Evolutionary conservation across 2,888 invertebrate species (phyloP).

Genomic region (Hermaeophaga mercurialis): DNA sequence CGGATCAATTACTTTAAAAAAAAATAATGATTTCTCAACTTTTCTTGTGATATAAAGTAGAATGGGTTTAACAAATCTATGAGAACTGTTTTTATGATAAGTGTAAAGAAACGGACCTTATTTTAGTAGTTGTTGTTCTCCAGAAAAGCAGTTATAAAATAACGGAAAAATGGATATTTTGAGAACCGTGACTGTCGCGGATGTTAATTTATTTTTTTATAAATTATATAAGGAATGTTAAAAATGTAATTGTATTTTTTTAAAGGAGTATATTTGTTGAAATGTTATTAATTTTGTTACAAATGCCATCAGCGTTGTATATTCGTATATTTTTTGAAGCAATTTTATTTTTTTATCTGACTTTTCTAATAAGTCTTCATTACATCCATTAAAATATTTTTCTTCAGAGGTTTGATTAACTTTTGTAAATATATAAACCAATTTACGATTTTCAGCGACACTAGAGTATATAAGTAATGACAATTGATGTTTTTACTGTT

Average conservation of each 20-base stretch:
- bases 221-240: constrained; percentile 33
- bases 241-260: constrained; percentile 32
- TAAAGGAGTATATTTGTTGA: constrained; percentile 28
- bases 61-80: too few relatives aligned
- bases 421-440: too few relatives aligned
- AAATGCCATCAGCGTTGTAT: constrained; percentile 25
- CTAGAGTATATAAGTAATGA: too few relatives aligned
- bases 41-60: constrained; percentile 20
- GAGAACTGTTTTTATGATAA: too few relatives aligned
- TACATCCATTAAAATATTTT: too few relatives aligned
- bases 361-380: not conserved
- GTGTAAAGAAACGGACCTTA: too few relatives aligned
- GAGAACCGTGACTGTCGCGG: constrained; percentile 19
- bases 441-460: too few relatives aligned
- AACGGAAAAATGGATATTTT: not conserved
- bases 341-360: constrained; percentile 23
- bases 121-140: too few relatives aligned
- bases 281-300: constrained; percentile 29
- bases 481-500: too few relatives aligned
- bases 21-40: not conserved
- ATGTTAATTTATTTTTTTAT: constrained; percentile 36
- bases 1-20: constrained; percentile 31
- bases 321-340: constrained; percentile 31
- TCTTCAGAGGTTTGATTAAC: not conserved
- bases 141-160: constrained; percentile 1